Base-by-base conservation (phyloP, 2,797 vertebrate genomes). In the Typhlichthys eigenmanni region DNA sequence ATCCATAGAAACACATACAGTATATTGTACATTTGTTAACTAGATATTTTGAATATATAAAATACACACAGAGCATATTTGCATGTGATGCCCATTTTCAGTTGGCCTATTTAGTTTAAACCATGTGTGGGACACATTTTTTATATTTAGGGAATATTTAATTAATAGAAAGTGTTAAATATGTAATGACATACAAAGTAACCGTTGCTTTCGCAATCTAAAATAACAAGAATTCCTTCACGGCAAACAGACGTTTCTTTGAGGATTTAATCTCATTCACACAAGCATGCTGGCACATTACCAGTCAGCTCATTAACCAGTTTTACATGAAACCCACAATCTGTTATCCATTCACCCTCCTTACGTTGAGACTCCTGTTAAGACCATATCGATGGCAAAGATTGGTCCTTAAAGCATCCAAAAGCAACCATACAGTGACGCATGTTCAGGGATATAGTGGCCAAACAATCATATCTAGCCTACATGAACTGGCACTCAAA, bases 301-400 rank as follows among this genome's bases (percentile, higher is more conserved):
- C 62, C 76, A 69, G 60, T 19, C 63, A 0, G 16, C 70, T 73
- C 55, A 68, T 80, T 68, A 74, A 77, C 74, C 60, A 59, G 53
- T 75, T 76, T 68, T 72, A 72, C 5, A 68, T 7, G 66, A 74
- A 57, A 64, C 51, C 64, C 50, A 63, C 74, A 81, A 66, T 77
- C 77, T 81, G 79, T 66, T 69, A 38, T 79, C 75, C 73, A 74
- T 82, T 78, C 75, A 69, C 76, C 68, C 66, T 13, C 29, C 80
- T 74, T 34, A n/a, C 54, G 63, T 60, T 68, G 64, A 65, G 69
- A 65, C 62, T 67, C 75, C 76, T 64, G 66, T 69, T 64, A 68
- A 61, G 68, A 64, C 68, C 62, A 69, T 47, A 64, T 79, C 68
- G 52, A 60, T 82, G 85, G 76, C 76, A 80, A 51, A 54, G 62